Evolutionary conservation across 2,888 invertebrate genomes (phyloP).

Genomic region (Alentia gelatinosa): DNA sequence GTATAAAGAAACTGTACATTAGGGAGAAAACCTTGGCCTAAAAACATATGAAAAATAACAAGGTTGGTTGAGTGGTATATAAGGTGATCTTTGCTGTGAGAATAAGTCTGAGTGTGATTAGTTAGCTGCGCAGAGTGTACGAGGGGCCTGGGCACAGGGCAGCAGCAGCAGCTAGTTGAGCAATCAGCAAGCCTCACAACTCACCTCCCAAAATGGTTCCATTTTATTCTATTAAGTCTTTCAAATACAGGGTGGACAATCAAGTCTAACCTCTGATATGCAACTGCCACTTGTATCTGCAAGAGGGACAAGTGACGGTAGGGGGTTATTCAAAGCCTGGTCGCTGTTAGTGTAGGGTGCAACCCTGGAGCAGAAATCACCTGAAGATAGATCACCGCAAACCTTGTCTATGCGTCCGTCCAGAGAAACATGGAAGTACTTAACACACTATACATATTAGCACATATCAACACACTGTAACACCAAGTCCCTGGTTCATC

Average conservation of each 20-base stretch:
- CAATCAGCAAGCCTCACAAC: not conserved
- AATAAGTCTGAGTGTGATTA: not conserved
- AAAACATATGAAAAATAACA: too few species aligned
- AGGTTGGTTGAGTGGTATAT: not conserved
- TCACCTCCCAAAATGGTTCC: slow-evolving; percentile 64
- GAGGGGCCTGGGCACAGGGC: not conserved
- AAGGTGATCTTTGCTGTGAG: not conserved
- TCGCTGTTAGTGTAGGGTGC: not conserved
- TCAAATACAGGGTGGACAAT: slow-evolving; percentile 62
- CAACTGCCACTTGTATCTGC: slow-evolving; percentile 62
- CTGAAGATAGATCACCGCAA: too few species aligned
- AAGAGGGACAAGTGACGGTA: not conserved
- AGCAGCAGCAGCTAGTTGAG: not conserved
- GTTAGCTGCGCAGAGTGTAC: not conserved
- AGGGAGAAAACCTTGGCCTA: too few species aligned
- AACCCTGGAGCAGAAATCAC: too few species aligned
- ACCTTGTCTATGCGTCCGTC: not conserved
- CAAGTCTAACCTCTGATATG: slow-evolving; percentile 61
- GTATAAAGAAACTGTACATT: too few species aligned
- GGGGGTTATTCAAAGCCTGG: not conserved
- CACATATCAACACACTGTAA: too few species aligned
- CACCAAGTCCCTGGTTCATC: too few species aligned
- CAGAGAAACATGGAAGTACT: too few species aligned
- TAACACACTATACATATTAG: too few species aligned
- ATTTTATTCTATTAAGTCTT: slow-evolving; percentile 62